Percentiles rank a stretch among this genome's conserved stretches.
Evolutionary conservation across 1,140 invertebrate species (phyloP).

Genomic region (Lysiphlebus fabarum): DNA sequence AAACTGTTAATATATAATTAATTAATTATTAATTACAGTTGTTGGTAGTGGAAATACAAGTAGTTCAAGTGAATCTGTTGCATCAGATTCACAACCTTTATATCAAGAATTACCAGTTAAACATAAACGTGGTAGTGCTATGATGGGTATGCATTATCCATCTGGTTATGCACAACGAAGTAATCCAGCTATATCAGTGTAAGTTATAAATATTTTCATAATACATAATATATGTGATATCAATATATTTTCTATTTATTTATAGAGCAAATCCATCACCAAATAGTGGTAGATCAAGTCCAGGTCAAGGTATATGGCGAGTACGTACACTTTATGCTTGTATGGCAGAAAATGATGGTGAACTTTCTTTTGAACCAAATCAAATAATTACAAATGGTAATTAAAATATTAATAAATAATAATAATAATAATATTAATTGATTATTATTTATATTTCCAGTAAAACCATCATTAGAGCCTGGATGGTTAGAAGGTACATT

Average conservation of each 20-base stretch:
- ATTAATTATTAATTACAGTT: constrained; percentile 26
- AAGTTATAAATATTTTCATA: no score
- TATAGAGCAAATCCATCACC: constrained; percentile 42
- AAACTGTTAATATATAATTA: not conserved
- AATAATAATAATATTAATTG: constrained; percentile 4
- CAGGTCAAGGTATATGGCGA: constrained; percentile 54
- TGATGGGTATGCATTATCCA: constrained; percentile 41
- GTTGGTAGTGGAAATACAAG: constrained; percentile 58
- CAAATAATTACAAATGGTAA: constrained; percentile 95
- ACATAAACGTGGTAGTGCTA: constrained; percentile 42
- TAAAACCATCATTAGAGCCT: constrained; percentile 85
- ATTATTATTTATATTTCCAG: constrained; percentile 57
- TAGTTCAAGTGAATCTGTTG: constrained; percentile 73
- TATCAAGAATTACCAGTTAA: constrained; percentile 41
- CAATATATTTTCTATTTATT: constrained; percentile 18
- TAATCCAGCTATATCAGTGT: constrained; percentile 43
- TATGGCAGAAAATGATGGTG: constrained; percentile 92
- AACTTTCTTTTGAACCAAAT: constrained; percentile 97
- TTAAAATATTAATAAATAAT: constrained; percentile 9
- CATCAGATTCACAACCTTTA: constrained; percentile 53
- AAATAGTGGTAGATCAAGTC: constrained; percentile 44
- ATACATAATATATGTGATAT: no score
- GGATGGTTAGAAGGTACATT: constrained; percentile 95
- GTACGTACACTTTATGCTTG: constrained; percentile 94
- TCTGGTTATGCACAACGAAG: constrained; percentile 39